Percentiles rank a stretch among this genome's conserved stretches.
Conservation (phyloP, 2,888 invertebrate species). For the Drosophila flavopinicola region DNA sequence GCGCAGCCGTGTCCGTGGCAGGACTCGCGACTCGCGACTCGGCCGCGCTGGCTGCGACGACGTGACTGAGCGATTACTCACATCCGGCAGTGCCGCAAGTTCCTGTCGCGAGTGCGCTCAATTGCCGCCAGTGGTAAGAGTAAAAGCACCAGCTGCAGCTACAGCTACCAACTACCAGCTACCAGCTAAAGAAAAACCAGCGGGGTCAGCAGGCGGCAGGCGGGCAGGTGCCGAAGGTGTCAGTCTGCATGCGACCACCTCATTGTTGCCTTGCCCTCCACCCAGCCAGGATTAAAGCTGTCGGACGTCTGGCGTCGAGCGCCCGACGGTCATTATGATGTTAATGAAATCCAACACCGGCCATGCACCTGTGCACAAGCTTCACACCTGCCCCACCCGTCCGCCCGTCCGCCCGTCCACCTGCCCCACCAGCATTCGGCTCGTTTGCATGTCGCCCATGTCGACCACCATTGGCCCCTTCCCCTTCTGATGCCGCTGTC, state of each 20-base stretch:
- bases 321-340: conserved; percentile 71
- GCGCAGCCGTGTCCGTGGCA: conserved; percentile 51
- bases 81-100: conserved; percentile 73
- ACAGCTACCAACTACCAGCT: conserved; percentile 14
- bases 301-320: conserved; percentile 45
- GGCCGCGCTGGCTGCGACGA: conserved; percentile 31
- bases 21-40: conserved; percentile 32
- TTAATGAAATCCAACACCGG: conserved; percentile 78
- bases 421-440: conserved; percentile 28
- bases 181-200: conserved; percentile 16
- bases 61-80: conserved; percentile 78
- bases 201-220: background rate
- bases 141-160: conserved; percentile 11
- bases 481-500: conserved; percentile 15
- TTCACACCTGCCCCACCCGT: conserved; percentile 62
- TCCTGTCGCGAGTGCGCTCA: conserved; percentile 68
- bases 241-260: conserved; percentile 22
- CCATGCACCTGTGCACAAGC: conserved; percentile 69
- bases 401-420: conserved; percentile 22
- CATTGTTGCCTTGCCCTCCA: conserved; percentile 22
- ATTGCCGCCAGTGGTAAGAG: conserved; percentile 30
- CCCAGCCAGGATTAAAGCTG: conserved; percentile 65
- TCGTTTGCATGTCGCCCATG: conserved; percentile 61
- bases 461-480: conserved; percentile 23
- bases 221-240: conserved; percentile 10